Base-by-base conservation (phyloP, 2,888 invertebrate genomes). In the Nomada flava region DNA sequence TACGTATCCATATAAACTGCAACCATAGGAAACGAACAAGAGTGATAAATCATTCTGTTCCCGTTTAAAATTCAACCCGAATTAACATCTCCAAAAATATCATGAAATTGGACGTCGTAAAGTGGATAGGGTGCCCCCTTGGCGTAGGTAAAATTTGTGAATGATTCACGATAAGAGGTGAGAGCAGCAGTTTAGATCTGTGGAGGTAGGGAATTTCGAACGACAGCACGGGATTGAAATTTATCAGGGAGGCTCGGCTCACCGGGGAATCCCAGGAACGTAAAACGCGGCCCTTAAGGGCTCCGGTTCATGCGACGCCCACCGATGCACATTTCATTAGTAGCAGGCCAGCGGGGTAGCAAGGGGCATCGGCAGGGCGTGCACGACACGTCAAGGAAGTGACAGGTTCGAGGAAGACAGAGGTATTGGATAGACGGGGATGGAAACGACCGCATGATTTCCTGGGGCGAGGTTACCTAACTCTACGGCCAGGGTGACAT, bases 401-500 rank as follows among this genome's bases (percentile, higher is more conserved):
- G 72, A 73, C 79, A 71, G 76, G 42, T 52, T 42, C 70, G 82
- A 71, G 64, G 36, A 64, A 69, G 79, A 60, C n/a, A 53, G 76
- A 42, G 59, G 15, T 23, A 2, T 26, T 36, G 57, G 72, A 0
- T 26, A 63, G 71, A 69, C 68, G 67, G 62, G 62, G 62, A 74
- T 62, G 70, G 69, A 64, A 85, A 86, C 79, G 86, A 83, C 72
- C 85, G 79, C 55, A 76, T 78, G 85, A 88, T 88, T 88, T 88
- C 88, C 88, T 86, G 85, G 88, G 79, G 75, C 76, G 76, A 84
- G 79, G 67, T 79, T 79, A 68, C 79, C 79, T 79, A 75, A 82
- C 79, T 78, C 82, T 63, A 10, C 60, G 64, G 74, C 60, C 79
- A 71, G 72, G 70, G 68, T 73, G 88, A 88, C 88, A 84, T 87